These are phyloP conservation scores for Progne subis DNA, from an alignment of 2,113 vertebrate species.

Conservation along the genomic window DNA sequence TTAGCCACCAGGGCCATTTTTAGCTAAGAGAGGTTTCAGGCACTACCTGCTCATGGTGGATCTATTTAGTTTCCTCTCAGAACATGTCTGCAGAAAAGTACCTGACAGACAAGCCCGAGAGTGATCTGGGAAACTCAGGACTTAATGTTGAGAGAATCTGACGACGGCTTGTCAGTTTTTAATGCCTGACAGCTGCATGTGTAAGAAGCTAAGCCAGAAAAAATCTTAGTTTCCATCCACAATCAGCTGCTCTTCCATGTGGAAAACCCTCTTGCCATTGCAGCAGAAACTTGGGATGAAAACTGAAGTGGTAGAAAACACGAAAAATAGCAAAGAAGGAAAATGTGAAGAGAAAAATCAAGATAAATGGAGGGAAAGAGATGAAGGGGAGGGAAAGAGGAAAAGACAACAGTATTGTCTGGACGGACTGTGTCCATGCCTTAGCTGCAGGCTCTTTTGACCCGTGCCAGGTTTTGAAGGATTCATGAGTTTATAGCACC, in stretches of 20 bases:
- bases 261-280: not conserved
- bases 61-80: not conserved
- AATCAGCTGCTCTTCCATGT: not conserved
- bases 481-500: not conserved
- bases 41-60: not conserved
- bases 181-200: not conserved
- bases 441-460: not conserved
- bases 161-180: not conserved
- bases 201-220: constrained; percentile 9
- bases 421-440: not conserved
- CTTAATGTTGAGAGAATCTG: not conserved
- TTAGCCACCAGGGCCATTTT: not conserved
- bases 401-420: not conserved
- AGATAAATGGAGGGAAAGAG: not conserved
- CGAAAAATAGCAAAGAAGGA: not conserved
- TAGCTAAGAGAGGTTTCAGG: not conserved
- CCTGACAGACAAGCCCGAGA: not conserved
- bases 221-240: not conserved
- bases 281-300: not conserved
- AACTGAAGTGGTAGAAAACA: not conserved
- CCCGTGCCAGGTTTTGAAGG: not conserved
- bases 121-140: not conserved
- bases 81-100: not conserved
- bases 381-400: not conserved
- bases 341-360: not conserved